Evolutionary conservation across 64 coral and sea anemone species (phyloP).

Genomic region (Pocillopora damicornis): DNA sequence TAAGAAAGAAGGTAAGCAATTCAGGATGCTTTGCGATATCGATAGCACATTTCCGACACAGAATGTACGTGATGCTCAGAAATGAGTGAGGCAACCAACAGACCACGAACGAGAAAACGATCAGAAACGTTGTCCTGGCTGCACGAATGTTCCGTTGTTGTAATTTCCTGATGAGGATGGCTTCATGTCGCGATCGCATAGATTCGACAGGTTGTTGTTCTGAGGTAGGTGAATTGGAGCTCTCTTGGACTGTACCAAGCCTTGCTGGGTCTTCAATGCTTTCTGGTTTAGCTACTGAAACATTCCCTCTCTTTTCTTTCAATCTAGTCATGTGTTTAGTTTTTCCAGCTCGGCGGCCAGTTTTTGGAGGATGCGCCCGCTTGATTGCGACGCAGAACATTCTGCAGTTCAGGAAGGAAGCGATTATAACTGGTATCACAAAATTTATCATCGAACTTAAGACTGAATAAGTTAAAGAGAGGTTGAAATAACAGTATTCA

Average conservation of each 20-base stretch:
- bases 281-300: too few relatives aligned
- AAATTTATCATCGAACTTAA: constrained; percentile 36
- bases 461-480: constrained; percentile 3
- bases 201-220: too few relatives aligned
- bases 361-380: background rate
- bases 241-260: too few relatives aligned
- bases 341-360: too few relatives aligned
- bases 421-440: constrained; percentile 3
- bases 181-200: background rate
- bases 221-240: background rate
- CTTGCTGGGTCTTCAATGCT: background rate
- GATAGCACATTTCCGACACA: background rate
- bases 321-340: too few relatives aligned
- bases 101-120: constrained; percentile 55
- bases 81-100: constrained; percentile 62
- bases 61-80: constrained; percentile 13
- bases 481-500: constrained; percentile 23
- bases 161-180: background rate
- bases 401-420: constrained; percentile 16
- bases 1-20: background rate
- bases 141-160: constrained; percentile 30
- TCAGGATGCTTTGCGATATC: background rate
- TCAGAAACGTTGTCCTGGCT: constrained; percentile 57
- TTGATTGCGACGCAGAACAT: constrained; percentile 22
- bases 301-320: too few relatives aligned